Base-by-base conservation (phyloP, 2,797 vertebrate genomes). In the Vireo griseus region DNA sequence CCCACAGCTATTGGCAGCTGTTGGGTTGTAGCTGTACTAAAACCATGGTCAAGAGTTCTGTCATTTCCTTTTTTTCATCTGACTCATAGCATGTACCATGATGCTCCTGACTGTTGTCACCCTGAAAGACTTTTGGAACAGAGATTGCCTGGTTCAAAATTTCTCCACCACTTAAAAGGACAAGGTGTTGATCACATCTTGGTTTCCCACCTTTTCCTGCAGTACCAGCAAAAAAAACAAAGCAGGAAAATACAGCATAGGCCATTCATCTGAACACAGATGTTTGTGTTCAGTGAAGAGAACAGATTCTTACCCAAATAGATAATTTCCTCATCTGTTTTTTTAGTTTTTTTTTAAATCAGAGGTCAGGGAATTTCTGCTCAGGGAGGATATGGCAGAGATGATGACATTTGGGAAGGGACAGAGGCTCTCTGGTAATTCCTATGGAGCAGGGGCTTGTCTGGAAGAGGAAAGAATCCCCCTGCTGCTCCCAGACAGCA, bases 81-180 rank as follows among this genome's bases (percentile, higher is more conserved):
- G 45, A 50, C 25, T 54, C 3, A 0, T 6, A 40, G 26, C 4
- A 4, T 10, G 16, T 47, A 25, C 31, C 66, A 26, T 0, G 0
- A 8, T 84, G 42, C 42, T 59, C 39, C 71, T 63, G 44, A n/a
- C 17, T 86, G 65, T 74, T 45, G 25, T 52, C 24, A 50, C 5
- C n/a, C 22, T 77, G 11, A 13, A 78, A 74, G 62, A 31, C 5
- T 67, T 88, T 24, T 40, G n/a, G n/a, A 18, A 8, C 20, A 84
- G 45, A 79, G 15, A 21, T 11, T 59, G 20, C 15, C 35, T 68
- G 35, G 28, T 77, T 88, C 50, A 61, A 33, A 28, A 45, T 47
- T 63, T 81, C 29, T 47, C 19, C n/a, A 45, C 12, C 29, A 42
- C 19, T 52, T 50, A 50, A 62, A 85, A 83, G 25, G 65, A 7